Conservation (phyloP, 2,113 vertebrate genomes). For the Capreolus pygargus region DNA sequence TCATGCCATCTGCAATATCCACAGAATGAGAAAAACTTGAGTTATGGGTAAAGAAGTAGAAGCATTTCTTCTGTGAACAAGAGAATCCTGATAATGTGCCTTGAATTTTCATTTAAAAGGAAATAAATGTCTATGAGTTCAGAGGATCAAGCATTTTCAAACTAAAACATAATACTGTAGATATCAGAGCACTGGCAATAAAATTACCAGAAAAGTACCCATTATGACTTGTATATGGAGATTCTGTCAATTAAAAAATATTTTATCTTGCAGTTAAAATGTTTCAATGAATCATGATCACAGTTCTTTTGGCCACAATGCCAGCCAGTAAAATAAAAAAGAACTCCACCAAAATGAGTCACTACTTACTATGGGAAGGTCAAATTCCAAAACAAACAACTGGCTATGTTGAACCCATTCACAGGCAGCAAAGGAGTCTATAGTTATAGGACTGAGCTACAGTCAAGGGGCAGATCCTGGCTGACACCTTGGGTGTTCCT, state of each 20-base stretch:
- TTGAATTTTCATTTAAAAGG: constrained; percentile 49
- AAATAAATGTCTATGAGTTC: constrained; percentile 35
- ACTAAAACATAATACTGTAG: constrained; percentile 31
- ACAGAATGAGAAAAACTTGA: constrained; percentile 19
- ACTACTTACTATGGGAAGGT: background rate
- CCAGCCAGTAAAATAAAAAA: constrained; percentile 16
- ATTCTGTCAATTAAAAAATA: constrained; percentile 59
- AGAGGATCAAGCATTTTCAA: background rate
- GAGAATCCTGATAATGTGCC: background rate
- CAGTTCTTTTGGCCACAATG: background rate
- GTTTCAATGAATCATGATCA: background rate
- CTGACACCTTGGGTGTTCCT: background rate
- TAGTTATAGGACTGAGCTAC: background rate
- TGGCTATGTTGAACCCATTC: background rate
- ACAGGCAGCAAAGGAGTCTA: background rate
- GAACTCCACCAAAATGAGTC: background rate
- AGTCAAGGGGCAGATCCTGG: background rate
- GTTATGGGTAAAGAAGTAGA: background rate
- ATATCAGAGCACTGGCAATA: constrained; percentile 23
- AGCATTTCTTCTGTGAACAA: constrained; percentile 20
- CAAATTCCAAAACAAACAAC: background rate
- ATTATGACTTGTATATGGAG: constrained; percentile 43
- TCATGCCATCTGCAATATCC: constrained; percentile 11
- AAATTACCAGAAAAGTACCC: background rate
- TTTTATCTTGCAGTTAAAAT: constrained; percentile 58